A percentile compares a stretch with the other conserved stretches of the same genome.
Conservation (phyloP, 2,888 invertebrate species). For the Elysia crispata region DNA sequence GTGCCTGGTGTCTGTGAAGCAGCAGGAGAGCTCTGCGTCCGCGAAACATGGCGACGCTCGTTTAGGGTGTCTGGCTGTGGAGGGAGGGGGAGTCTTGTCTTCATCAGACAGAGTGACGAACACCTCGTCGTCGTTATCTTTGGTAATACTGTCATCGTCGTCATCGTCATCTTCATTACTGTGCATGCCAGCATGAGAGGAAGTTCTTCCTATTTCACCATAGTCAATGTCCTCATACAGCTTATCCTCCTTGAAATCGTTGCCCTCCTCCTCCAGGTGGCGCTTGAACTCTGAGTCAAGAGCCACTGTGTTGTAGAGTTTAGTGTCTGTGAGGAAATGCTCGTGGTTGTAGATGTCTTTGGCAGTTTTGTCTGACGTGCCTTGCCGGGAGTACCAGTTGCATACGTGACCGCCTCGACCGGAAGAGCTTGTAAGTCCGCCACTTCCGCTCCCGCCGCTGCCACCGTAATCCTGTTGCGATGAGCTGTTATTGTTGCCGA, state of each 20-base stretch:
- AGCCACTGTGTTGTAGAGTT: slow-evolving; percentile 24
- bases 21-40: slow-evolving; percentile 28
- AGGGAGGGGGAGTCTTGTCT: too few species aligned
- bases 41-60: neutral
- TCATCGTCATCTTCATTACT: neutral
- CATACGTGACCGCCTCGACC: neutral
- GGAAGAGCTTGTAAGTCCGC: neutral
- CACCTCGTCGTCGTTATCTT: too few species aligned
- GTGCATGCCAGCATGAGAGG: neutral
- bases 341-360: slow-evolving; percentile 48
- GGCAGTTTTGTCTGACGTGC: slow-evolving; percentile 44
- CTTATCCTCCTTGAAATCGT: slow-evolving; percentile 37
- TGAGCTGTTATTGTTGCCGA: neutral
- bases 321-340: slow-evolving; percentile 30
- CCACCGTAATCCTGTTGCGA: neutral
- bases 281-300: slow-evolving; percentile 47
- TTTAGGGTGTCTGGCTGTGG: too few species aligned
- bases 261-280: slow-evolving; percentile 43
- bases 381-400: slow-evolving; percentile 44
- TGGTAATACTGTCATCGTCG: neutral
- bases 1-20: neutral
- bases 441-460: neutral
- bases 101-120: too few species aligned
- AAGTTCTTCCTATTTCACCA: neutral
- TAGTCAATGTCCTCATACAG: neutral